phyloP scores from a whole-genome alignment of 2,113 vertebrate genomes.

The Cisticola juncidis region DNA sequence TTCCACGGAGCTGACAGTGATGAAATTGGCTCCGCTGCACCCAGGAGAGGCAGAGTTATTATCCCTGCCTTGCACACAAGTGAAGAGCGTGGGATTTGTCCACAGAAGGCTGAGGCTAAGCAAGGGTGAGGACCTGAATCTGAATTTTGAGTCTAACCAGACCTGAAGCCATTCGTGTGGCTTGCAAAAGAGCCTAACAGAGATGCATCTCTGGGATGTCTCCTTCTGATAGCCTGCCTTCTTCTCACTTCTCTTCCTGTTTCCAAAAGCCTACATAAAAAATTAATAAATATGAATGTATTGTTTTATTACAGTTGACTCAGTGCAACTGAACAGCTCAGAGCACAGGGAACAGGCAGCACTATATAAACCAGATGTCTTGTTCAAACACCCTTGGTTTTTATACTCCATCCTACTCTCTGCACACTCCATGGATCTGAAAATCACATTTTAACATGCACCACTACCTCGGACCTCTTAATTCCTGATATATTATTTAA shows the following conservation, averaged over 20 bases:
- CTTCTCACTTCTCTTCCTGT: constrained; percentile 3
- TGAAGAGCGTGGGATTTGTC: background rate
- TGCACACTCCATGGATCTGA: background rate
- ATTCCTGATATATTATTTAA: constrained; percentile 22
- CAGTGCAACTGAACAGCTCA: background rate
- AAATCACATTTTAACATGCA: background rate
- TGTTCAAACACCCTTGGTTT: background rate
- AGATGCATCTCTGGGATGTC: background rate
- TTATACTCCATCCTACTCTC: background rate
- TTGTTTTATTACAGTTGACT: constrained; percentile 44
- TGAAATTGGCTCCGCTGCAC: background rate
- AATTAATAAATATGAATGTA: constrained; percentile 34
- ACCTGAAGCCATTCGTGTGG: background rate
- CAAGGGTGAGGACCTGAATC: background rate
- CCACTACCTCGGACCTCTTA: background rate
- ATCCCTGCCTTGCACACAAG: background rate
- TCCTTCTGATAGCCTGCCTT: background rate
- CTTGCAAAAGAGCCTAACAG: background rate
- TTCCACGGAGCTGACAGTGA: constrained; percentile 40
- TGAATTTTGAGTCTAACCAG: background rate
- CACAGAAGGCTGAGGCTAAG: background rate
- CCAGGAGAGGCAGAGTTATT: constrained; percentile 29
- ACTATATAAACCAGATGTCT: constrained; percentile 14
- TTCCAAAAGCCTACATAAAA: constrained; percentile 34
- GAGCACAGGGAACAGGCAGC: constrained; percentile 5